Base-by-base conservation (phyloP, 92 coral and sea anemone genomes). In the Chrysogorgia sp. region DNA sequence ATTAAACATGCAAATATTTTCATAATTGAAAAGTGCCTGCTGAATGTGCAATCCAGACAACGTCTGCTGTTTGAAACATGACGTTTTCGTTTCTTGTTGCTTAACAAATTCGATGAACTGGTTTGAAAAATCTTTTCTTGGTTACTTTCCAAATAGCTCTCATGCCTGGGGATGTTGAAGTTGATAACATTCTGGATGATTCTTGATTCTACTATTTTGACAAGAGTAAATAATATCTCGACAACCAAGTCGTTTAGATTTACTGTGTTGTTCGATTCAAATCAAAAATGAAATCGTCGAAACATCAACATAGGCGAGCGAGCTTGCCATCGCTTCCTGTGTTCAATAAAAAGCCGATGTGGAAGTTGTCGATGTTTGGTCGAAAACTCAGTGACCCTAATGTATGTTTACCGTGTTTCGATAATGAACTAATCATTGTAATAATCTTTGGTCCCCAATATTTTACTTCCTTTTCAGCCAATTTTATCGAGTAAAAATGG, bases 1-100 rank as follows among this genome's bases (percentile, higher is more conserved):
- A 72, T 72, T 72, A 72, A 56, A 56, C 64, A 72, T 72, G 79
- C 79, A 53, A 72, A 72, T 72, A 26, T 56, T 26, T 45, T 71
- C 63, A 29, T 71, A 0, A 60, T 14, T 17, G 37, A 40, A 32
- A 43, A 52, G 62, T 52, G 48, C 58, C 79, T 59, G 65, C 65
- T 33, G 55, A 33, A 34, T 53, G 32, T 34, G 17, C 22, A 65
- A 53, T 72, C 50, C 55, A 32, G 24, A 14, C 63, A 41, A 72
- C 25, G 58, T 40, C 58, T 72, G 79, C 65, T 72, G 65, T 13
- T 7, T 47, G 2, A 15, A 47, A 47, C 2, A 7, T n/a, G n/a
- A 47, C 53, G 10, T 47, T 47, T 2, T n/a, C 2, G 2, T 47
- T 47, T 47, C 53, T 47, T 2, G 53, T n/a, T 47, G 5, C 12